Evolutionary conservation across 2,797 vertebrate genomes (phyloP).

Genomic region (Menidia menidia): DNA sequence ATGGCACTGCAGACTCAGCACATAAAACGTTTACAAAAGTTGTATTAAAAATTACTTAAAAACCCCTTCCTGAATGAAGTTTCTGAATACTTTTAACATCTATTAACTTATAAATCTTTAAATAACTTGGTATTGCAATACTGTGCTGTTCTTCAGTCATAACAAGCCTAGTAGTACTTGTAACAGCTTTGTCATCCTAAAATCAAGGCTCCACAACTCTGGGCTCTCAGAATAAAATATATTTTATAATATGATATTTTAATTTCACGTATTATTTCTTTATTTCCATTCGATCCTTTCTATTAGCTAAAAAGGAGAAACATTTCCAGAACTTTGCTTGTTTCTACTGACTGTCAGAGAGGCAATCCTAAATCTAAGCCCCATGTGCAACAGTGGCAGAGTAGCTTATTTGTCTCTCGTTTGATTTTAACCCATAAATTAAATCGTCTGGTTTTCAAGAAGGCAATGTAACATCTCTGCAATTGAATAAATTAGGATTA

Average conservation of each 20-base stretch:
- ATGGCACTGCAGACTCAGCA: constrained; percentile 62
- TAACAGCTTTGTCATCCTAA: constrained; percentile 50
- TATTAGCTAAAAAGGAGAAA: constrained; percentile 14
- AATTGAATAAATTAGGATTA: constrained; percentile 68
- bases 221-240: constrained; percentile 22
- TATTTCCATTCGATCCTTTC: background rate
- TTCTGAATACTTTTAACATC: constrained; percentile 72
- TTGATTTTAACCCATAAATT: constrained; percentile 40
- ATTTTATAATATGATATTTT: no score
- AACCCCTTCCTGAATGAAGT: constrained; percentile 63
- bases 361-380: constrained; percentile 51
- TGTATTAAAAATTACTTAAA: constrained; percentile 63
- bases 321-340: constrained; percentile 8
- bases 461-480: constrained; percentile 21
- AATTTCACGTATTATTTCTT: no score
- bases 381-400: constrained; percentile 52
- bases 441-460: constrained; percentile 33
- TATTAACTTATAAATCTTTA: constrained; percentile 74
- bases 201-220: constrained; percentile 35
- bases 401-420: constrained; percentile 26
- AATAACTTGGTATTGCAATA: constrained; percentile 71
- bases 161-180: constrained; percentile 39
- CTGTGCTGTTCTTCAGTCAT: constrained; percentile 46
- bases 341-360: constrained; percentile 21
- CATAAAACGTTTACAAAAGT: constrained; percentile 53